Percentiles rank a stretch among this genome's conserved stretches.
phyloP scores from a whole-genome alignment of 2,797 vertebrate genomes.

The Smutsia gigantea region DNA sequence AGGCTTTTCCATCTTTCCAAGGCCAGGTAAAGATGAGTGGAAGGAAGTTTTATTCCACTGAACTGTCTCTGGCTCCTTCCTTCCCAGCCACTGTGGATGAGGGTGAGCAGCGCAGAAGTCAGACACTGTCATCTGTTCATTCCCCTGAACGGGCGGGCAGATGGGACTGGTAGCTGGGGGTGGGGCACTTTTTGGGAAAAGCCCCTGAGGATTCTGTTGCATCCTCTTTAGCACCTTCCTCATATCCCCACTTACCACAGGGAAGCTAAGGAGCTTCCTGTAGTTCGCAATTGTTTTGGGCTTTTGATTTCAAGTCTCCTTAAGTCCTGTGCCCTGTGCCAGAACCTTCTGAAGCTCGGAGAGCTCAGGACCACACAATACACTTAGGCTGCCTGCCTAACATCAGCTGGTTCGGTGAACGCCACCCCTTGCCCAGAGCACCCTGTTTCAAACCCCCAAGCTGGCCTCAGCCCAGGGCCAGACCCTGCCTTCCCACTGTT shows the following conservation, averaged over 20 bases:
- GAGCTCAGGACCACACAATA: background rate
- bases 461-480: background rate
- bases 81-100: accelerated
- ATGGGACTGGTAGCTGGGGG: background rate
- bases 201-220: accelerated
- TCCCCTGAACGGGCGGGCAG: background rate
- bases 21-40: background rate
- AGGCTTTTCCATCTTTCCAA: background rate
- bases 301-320: background rate
- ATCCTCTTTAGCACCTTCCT: background rate
- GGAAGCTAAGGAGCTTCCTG: background rate
- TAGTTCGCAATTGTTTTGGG: too few relatives aligned
- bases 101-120: background rate
- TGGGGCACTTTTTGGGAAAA: background rate
- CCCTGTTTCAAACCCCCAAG: background rate
- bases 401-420: accelerated
- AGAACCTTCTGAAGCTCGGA: background rate
- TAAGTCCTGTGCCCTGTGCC: background rate
- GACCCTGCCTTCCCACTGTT: too few relatives aligned
- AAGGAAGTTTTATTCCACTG: background rate
- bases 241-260: accelerated
- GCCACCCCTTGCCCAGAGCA: background rate
- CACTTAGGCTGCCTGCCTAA: background rate
- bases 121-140: accelerated
- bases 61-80: background rate